phyloP scores from a whole-genome alignment of 2,888 invertebrate genomes.

The Harpalus rubripes region DNA sequence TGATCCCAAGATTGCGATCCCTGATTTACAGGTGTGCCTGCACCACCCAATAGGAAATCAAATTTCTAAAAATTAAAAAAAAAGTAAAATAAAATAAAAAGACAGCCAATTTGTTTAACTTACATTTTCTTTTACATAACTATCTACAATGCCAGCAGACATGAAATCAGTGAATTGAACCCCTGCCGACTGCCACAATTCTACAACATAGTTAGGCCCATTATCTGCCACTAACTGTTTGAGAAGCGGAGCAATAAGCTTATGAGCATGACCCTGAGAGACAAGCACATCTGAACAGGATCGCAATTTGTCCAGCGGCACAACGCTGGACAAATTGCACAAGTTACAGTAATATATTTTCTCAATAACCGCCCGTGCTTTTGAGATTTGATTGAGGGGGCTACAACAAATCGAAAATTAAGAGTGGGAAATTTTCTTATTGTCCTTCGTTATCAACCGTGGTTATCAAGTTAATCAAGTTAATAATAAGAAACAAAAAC shows the following conservation, averaged over 20 bases:
- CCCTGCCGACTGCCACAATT: constrained; percentile 80
- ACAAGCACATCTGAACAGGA: constrained; percentile 72
- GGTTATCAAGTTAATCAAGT: too few species aligned
- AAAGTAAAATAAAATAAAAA: constrained; percentile 55
- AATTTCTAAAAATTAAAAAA: constrained; percentile 77
- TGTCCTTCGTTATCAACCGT: too few species aligned
- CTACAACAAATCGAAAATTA: too few species aligned
- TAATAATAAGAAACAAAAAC: too few species aligned
- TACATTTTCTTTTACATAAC: constrained; percentile 79
- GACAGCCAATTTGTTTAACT: constrained; percentile 70
- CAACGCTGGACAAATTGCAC: too few species aligned
- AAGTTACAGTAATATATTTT: too few species aligned
- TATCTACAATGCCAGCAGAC: constrained; percentile 75
- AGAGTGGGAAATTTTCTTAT: too few species aligned
- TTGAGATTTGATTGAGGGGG: too few species aligned
- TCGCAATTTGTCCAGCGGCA: constrained; percentile 75
- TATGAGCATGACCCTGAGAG: constrained; percentile 74
- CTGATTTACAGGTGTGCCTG: constrained; percentile 73
- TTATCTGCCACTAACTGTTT: constrained; percentile 81
- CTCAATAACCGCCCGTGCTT: too few species aligned
- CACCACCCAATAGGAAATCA: constrained; percentile 78
- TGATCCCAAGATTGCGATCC: constrained; percentile 76
- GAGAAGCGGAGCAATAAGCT: constrained; percentile 81
- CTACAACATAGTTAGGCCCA: constrained; percentile 79
- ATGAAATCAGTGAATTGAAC: constrained; percentile 80